Evolutionary conservation across 2,888 invertebrate genomes (phyloP), one percentile per base, ranked within the genome.

Genomic region (Tuberolachnus salignus): DNA sequence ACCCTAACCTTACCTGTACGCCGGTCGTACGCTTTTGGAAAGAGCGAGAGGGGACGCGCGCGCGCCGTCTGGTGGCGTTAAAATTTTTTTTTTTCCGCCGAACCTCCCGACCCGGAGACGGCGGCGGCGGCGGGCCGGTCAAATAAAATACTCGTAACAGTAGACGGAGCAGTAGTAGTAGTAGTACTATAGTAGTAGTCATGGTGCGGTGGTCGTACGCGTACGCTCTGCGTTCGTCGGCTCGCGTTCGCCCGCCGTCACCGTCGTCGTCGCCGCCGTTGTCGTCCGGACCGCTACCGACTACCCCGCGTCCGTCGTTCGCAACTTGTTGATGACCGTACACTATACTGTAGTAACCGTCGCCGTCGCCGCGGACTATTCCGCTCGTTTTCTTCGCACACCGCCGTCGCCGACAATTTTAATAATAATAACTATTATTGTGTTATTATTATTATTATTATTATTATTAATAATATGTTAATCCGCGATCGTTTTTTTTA

Each of bases 201-300:
- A 69, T 78, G 78, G 78, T 78, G 78, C 78, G 69, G 78, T 42
- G 78, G 78, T 42, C 78, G 78, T 69, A 44, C 69, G 78, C 67
- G 67, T 78, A 55, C 67, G 69, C 49, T 78, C 13, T 14, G 69
- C 78, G 69, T 51, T 51, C 78, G 78, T 78, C 69, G 51, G 44
- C 21, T 51, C 49, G 59, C 67, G 66, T 66, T 55, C 69, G 78
- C n/a, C 49, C 64, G 46, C n/a, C n/a, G n/a, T n/a, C 34, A 6
- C 6, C 34, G 34, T 34, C 34, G n/a, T 34, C 34, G 44, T 16
- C 46, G 46, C 51, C 26, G 51, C 13, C 70, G 44, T 44, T n/a
- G 8, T 21, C 74, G 46, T 44, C 23, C 73, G 55, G n/a, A 14
- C 23, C n/a, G 13, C 66, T 13, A 16, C 9, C 72, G n/a, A 23